These are phyloP conservation scores for Atherinomorus stipes DNA, from an alignment of 2,113 vertebrate species.

Conservation along the genomic window DNA sequence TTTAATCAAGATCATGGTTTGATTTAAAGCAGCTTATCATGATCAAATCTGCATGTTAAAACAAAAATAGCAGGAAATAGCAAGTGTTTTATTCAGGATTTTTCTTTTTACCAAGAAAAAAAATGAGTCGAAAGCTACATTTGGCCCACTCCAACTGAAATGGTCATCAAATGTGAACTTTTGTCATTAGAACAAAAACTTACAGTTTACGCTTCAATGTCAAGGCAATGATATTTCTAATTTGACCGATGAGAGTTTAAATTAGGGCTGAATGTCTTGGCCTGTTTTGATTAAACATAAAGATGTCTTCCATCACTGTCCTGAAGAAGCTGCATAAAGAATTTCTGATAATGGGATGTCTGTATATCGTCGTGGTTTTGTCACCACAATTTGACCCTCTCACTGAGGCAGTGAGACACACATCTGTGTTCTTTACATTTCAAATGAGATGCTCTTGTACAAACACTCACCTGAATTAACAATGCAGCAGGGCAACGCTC, in stretches of 20 bases:
- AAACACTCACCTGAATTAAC: constrained; percentile 43
- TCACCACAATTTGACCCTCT: constrained; percentile 4
- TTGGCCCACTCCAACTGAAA: too few relatives aligned
- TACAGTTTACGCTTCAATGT: background rate
- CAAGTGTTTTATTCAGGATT: too few relatives aligned
- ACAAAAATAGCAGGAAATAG: too few relatives aligned
- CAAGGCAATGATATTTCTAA: background rate
- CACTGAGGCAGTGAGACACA: background rate
- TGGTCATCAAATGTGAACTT: background rate
- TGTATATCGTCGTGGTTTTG: background rate
- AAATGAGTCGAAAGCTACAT: too few relatives aligned
- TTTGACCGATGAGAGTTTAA: background rate
- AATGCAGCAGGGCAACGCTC: constrained; percentile 49
- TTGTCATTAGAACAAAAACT: background rate
- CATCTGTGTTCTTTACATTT: constrained; percentile 28
- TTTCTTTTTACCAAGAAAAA: too few relatives aligned
- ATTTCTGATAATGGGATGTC: background rate
- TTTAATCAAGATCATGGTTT: too few relatives aligned
- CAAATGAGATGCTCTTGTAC: constrained; percentile 51
- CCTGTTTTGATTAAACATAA: background rate
- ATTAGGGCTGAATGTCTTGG: constrained; percentile 1
- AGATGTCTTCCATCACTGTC: background rate
- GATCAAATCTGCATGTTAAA: too few relatives aligned
- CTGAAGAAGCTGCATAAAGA: background rate
- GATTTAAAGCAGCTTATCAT: too few relatives aligned